These are phyloP conservation scores for Chromis chromis DNA, from an alignment of 2,797 vertebrate genomes.

Conservation along the genomic window DNA sequence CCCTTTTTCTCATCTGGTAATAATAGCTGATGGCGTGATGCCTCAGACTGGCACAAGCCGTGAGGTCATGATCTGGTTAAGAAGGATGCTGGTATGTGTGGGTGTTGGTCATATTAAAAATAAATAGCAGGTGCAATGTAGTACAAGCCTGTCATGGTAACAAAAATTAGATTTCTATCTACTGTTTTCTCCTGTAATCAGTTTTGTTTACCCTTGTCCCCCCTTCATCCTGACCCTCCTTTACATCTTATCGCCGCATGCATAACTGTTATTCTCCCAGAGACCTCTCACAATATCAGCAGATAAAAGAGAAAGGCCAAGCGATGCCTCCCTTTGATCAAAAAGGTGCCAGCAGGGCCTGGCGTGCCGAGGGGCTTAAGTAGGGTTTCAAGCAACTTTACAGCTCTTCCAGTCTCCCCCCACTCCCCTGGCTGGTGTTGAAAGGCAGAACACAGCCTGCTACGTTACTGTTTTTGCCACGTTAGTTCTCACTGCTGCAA, in stretches of 20 bases:
- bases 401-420: constrained; percentile 46
- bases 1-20: constrained; percentile 55
- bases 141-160: constrained; percentile 19
- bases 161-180: constrained; percentile 27
- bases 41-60: constrained; percentile 32
- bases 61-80: constrained; percentile 57
- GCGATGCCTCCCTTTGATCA: constrained; percentile 51
- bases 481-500: constrained; percentile 58
- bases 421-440: constrained; percentile 37
- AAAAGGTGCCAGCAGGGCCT: constrained; percentile 39
- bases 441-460: constrained; percentile 60
- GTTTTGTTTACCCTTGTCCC: constrained; percentile 21
- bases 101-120: constrained; percentile 27
- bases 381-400: constrained; percentile 59
- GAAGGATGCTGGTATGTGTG: constrained; percentile 24
- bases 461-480: constrained; percentile 58
- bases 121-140: constrained; percentile 2
- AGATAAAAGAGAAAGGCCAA: constrained; percentile 51
- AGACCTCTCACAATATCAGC: constrained; percentile 44
- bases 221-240: constrained; percentile 8
- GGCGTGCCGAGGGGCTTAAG: constrained; percentile 35
- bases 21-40: constrained; percentile 61
- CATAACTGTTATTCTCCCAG: constrained; percentile 27
- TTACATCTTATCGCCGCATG: constrained; percentile 45
- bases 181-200: constrained; percentile 5